Evolutionary conservation across 2,113 vertebrate genomes (phyloP).

Genomic region (Prionailurus viverrinus): DNA sequence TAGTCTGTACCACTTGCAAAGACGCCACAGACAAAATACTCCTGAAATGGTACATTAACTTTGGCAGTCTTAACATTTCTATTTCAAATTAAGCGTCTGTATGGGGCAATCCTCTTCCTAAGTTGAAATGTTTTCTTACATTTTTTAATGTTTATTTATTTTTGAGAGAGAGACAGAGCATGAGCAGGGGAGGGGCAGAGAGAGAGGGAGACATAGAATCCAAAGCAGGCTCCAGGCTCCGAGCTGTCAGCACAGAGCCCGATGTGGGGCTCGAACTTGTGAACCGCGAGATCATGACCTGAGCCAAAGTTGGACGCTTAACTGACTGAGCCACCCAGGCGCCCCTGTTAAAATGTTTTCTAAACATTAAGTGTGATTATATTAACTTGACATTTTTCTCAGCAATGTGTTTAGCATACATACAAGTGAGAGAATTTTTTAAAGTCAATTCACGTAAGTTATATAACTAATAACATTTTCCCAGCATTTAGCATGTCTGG

Average conservation of each 20-base stretch:
- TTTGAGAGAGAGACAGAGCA: no score
- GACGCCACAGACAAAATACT: background rate
- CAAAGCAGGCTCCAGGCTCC: no score
- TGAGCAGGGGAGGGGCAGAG: no score
- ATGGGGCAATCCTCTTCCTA: slow-evolving; percentile 5
- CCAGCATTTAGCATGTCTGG: slow-evolving; percentile 67
- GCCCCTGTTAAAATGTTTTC: slow-evolving; percentile 63
- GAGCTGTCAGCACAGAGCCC: no score
- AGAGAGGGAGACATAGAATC: no score
- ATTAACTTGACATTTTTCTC: slow-evolving; percentile 74
- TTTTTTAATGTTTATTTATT: no score
- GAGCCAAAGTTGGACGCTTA: no score
- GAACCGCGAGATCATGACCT: no score
- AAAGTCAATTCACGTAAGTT: slow-evolving; percentile 61
- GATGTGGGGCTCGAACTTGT: no score
- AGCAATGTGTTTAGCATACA: slow-evolving; percentile 64
- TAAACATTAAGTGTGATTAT: slow-evolving; percentile 68
- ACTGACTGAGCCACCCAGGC: no score
- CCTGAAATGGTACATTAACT: background rate
- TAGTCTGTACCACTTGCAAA: background rate
- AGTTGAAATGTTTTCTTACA: background rate
- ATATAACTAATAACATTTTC: slow-evolving; percentile 72
- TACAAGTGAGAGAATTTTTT: slow-evolving; percentile 57
- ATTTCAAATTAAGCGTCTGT: slow-evolving; percentile 46
- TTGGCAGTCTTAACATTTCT: background rate